Evolutionary conservation across 2,888 invertebrate species (phyloP).

Genomic region (Agrochola lychnidis): DNA sequence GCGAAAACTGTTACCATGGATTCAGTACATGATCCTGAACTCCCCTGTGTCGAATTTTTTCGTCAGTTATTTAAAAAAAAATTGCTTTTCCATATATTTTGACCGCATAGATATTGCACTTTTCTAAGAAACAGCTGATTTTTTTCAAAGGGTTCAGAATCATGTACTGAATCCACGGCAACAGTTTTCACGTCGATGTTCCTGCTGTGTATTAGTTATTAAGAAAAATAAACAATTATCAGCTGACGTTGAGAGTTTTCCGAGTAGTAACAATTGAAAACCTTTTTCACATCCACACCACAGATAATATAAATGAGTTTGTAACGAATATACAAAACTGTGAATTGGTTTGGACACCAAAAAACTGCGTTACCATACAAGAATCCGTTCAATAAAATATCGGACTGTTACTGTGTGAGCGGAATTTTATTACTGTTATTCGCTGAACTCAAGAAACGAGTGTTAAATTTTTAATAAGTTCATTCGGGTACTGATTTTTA

Average conservation of each 20-base stretch:
- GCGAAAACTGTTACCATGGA: no score
- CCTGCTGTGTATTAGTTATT: neutral
- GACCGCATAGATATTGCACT: no score
- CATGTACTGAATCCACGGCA: no score
- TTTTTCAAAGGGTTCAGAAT: no score
- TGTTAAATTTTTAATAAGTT: conserved; percentile 33
- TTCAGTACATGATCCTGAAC: no score
- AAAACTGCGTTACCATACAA: neutral
- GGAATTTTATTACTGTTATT: conserved; percentile 14
- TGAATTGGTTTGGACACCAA: neutral
- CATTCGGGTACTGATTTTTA: conserved; percentile 10
- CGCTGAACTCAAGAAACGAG: conserved; percentile 7
- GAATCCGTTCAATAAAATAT: conserved; percentile 9
- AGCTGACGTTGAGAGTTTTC: neutral
- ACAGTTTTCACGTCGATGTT: no score
- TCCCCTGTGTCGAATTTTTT: no score
- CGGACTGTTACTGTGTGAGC: neutral
- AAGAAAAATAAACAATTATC: neutral
- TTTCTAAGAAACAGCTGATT: no score
- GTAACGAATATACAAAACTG: neutral
- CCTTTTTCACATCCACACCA: neutral
- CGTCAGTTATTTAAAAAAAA: no score
- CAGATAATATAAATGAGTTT: neutral
- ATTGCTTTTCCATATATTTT: no score
- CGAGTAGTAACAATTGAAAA: neutral